Percentiles rank a stretch among this genome's conserved stretches.
phyloP scores from a whole-genome alignment of 2,888 invertebrate species.

The Brenthis hecate region DNA sequence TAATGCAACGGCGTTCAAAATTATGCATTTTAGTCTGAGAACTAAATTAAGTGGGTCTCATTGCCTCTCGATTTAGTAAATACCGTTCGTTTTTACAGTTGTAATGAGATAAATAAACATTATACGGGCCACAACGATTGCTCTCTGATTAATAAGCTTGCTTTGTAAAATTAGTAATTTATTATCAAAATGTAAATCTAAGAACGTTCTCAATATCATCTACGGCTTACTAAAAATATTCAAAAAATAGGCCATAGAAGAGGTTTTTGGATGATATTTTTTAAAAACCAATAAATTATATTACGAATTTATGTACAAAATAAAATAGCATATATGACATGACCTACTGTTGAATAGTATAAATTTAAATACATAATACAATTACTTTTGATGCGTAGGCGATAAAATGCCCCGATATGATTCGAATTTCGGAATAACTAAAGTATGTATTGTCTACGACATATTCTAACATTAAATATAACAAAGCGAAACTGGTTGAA shows the following conservation, averaged over 20 bases:
- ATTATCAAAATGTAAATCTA: too few species aligned
- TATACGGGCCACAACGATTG: slow-evolving; percentile 21
- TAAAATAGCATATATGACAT: too few species aligned
- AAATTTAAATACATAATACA: neutral
- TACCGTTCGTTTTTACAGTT: slow-evolving; percentile 41
- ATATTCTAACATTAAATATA: slow-evolving; percentile 17
- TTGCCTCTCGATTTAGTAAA: slow-evolving; percentile 32
- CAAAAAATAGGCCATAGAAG: too few species aligned
- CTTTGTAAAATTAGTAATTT: neutral
- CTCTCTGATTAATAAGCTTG: slow-evolving; percentile 13
- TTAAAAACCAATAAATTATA: too few species aligned
- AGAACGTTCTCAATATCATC: too few species aligned
- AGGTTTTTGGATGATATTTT: too few species aligned
- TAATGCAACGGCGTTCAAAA: slow-evolving; percentile 32
- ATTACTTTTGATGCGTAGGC: neutral
- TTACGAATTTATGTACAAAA: too few species aligned
- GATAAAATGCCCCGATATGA: neutral
- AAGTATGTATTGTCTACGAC: slow-evolving; percentile 11
- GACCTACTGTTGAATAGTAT: too few species aligned
- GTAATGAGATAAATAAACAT: slow-evolving; percentile 31
- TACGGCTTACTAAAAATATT: too few species aligned
- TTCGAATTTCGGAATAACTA: neutral
- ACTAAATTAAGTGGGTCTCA: slow-evolving; percentile 38
- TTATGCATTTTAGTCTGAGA: slow-evolving; percentile 33
- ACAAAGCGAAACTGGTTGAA: slow-evolving; percentile 39